Base-by-base conservation (phyloP, 2,888 invertebrate genomes). In the Acheta domesticus region DNA sequence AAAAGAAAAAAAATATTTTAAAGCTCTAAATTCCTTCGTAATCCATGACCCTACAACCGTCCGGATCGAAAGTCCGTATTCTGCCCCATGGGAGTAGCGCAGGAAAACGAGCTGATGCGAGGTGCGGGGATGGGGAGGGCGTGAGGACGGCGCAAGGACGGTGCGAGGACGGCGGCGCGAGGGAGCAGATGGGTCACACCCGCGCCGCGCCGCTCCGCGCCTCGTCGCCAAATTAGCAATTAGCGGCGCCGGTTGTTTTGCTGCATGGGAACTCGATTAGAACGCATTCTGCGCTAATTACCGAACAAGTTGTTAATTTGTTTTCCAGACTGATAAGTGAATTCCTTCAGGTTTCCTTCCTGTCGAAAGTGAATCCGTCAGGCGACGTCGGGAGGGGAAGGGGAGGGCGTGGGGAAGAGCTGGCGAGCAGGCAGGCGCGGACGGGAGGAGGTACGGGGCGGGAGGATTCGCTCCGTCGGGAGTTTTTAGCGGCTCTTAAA, bases 281-380 rank as follows among this genome's bases (percentile, higher is more conserved):
- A 62, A 62, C 62, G 62, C 62, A 62, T 62, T 62, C 62, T 62
- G 62, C 62, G n/a, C 62, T 62, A 62, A 62, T 62, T 62, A 62
- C 62, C 62, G 62, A 62, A 62, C 62, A 62, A 62, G 62, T 62
- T 62, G 62, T 62, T 62, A 62, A 62, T 62, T 62, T 62, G 62
- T n/a, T 62, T n/a, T 62, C 62, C 62, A 62, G 14, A n/a, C 62
- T 62, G 62, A 62, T 62, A 62, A 62, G 62, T 62, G 62, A 62
- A 62, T 62, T 62, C 62, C 62, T 62, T 62, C 62, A 62, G 62
- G 62, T 62, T 62, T 62, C 62, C 62, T 62, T 62, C 62, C 62
- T 62, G 62, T n/a, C n/a, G 62, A 62, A 62, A 62, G 62, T 62
- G 62, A 62, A 62, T 62, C 62, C 62, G 62, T 62, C 62, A 62